These are phyloP conservation scores for Scalopus aquaticus DNA, from an alignment of 2,113 vertebrate genomes.

Conservation along the genomic window DNA sequence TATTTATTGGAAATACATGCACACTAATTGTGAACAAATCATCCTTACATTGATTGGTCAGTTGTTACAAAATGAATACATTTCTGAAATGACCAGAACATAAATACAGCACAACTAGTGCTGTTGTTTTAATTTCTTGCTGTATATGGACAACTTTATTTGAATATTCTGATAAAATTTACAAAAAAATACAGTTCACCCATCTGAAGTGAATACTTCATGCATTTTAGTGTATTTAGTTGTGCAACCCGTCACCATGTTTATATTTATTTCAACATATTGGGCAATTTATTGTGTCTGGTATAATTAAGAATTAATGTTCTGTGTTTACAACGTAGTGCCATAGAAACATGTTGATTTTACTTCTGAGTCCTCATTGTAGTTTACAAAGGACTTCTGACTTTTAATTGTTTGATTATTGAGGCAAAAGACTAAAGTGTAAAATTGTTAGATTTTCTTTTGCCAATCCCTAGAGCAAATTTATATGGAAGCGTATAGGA, in stretches of 20 bases:
- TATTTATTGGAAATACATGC: background rate
- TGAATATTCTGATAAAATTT: background rate
- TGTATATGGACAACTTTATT: background rate
- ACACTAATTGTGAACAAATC: background rate
- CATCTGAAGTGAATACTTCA: too few species aligned
- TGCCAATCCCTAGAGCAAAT: fast-evolving
- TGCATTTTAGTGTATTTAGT: background rate
- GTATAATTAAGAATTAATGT: background rate
- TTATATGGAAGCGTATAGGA: background rate
- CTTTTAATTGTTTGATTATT: background rate
- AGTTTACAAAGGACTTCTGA: background rate
- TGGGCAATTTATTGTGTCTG: background rate
- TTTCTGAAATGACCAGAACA: background rate
- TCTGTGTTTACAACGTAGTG: background rate
- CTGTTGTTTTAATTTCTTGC: background rate
- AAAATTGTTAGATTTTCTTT: background rate
- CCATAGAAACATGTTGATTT: background rate
- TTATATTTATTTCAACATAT: background rate
- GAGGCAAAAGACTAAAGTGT: background rate
- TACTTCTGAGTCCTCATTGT: background rate
- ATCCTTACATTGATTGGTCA: background rate
- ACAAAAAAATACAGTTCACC: too few species aligned
- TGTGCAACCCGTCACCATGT: background rate
- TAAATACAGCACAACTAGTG: background rate
- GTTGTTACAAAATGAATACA: background rate